Evolutionary conservation across 2,888 invertebrate genomes (phyloP), one percentile per base, ranked within the genome.

Genomic region (Heliconius cydno): DNA sequence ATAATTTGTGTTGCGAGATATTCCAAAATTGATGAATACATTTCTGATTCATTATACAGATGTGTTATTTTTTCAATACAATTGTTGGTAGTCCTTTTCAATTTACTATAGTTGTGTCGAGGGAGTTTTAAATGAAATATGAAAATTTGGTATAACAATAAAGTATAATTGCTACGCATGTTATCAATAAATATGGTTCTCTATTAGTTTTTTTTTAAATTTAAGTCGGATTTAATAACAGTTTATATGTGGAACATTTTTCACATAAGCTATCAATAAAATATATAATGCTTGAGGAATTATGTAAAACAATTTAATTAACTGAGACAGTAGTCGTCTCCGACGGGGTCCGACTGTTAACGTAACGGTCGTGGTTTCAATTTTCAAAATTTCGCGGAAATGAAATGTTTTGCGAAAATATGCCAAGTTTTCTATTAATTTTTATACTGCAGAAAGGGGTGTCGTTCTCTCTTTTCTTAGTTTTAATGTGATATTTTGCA

Each of bases 1-100:
- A 88, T 85, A 84, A 83, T 83, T 82, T 83, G 80, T 77, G 82
- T 72, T 76, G 79, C 77, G 81, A 79, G 79, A 81, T 82, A 83
- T 82, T 82, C 78, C 81, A 76, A 80, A 78, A 81, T 78, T 72
- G 76, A 81, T 78, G 81, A 76, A 80, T 57, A 76, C 72, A 79
- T 73, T 79, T 72, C 72, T 57, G 73, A 67, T 79, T 79, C 72
- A 76, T 76, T 77, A 79, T 79, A 75, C 28, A 22, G 15, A 38
- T 57, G 41, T 76, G 41, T 70, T 74, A n/a, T 66, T 74, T 71
- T 73, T 46, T 57, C 12, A 57, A 60, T 57, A 68, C 19, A 19
- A 70, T 34, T 22, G 52, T 70, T 60, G 57, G 57, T 57, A 57
- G 34, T 57, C 12, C 12, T n/a, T 72, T 72, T 30, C 46, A 72